These are phyloP conservation scores for Ophion ellenae DNA, from an alignment of 2,888 invertebrate species.

Conservation along the genomic window DNA sequence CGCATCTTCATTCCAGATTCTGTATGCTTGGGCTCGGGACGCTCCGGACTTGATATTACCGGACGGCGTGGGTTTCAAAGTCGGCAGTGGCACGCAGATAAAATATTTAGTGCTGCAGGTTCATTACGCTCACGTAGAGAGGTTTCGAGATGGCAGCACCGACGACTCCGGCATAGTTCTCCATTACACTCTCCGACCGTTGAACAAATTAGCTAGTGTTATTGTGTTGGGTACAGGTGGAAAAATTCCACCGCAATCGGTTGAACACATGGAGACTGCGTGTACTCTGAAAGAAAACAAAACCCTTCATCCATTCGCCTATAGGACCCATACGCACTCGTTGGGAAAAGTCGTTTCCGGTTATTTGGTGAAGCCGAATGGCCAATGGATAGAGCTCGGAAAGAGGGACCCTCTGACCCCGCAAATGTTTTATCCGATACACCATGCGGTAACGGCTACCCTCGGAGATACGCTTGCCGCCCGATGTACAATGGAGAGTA, in stretches of 20 bases:
- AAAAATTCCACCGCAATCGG: constrained; percentile 87
- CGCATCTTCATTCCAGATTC: constrained; percentile 86
- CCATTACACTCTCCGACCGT: constrained; percentile 90
- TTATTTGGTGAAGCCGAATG: constrained; percentile 85
- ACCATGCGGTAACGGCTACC: constrained; percentile 86
- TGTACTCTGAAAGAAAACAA: constrained; percentile 93
- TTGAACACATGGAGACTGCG: constrained; percentile 95
- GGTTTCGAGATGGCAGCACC: constrained; percentile 89
- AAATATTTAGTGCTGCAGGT: constrained; percentile 97
- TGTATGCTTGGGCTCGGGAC: constrained; percentile 98
- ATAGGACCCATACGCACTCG: constrained; percentile 96
- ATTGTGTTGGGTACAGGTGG: constrained; percentile 95
- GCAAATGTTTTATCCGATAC: constrained; percentile 97
- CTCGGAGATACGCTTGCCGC: constrained; percentile 93
- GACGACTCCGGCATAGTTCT: constrained; percentile 94
- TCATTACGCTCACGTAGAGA: constrained; percentile 90
- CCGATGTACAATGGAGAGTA: constrained; percentile 95
- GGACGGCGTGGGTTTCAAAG: constrained; percentile 95
- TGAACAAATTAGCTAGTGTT: constrained; percentile 95
- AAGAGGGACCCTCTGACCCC: constrained; percentile 94
- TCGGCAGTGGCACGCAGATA: constrained; percentile 92
- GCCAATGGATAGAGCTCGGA: constrained; percentile 93
- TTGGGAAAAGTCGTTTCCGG: constrained; percentile 94
- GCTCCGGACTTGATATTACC: constrained; percentile 93
- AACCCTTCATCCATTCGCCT: constrained; percentile 96